Evolutionary conservation across 2,113 vertebrate species (phyloP).

Genomic region (Macaca nemestrina): DNA sequence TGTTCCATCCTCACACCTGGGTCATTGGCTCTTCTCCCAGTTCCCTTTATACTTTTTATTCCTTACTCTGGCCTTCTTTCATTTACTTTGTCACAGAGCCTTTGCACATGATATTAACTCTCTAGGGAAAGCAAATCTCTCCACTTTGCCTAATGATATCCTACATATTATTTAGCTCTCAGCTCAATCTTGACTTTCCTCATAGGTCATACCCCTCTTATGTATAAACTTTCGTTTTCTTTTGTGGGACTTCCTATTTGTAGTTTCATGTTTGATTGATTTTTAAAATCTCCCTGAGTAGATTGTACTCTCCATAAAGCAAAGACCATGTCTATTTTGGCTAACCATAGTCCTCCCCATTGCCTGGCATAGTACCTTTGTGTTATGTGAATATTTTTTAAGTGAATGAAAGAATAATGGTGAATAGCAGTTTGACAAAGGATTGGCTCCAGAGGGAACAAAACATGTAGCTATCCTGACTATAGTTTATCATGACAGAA

Average conservation of each 20-base stretch:
- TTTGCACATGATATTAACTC: not conserved
- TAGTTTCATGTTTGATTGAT: not conserved
- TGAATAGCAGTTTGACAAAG: not conserved
- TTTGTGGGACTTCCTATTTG: not conserved
- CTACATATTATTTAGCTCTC: not conserved
- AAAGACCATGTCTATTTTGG: not conserved
- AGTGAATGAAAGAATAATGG: not conserved
- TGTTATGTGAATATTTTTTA: conserved; percentile 13
- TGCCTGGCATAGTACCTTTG: not conserved
- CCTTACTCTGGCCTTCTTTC: not conserved
- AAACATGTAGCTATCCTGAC: not conserved
- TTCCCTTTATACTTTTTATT: not conserved
- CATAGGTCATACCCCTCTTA: not conserved
- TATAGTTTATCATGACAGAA: not conserved
- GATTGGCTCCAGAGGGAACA: not conserved
- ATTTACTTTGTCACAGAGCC: not conserved
- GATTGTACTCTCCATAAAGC: not conserved
- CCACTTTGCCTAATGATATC: not conserved
- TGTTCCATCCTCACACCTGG: not conserved
- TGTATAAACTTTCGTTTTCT: not conserved
- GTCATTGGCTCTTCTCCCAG: not conserved
- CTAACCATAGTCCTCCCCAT: not conserved
- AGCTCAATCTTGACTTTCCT: not conserved
- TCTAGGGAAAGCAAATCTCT: not conserved
- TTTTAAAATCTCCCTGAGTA: not conserved